These are phyloP conservation scores for Hanleya hanleyi DNA, from an alignment of 2,888 invertebrate genomes.

Conservation along the genomic window DNA sequence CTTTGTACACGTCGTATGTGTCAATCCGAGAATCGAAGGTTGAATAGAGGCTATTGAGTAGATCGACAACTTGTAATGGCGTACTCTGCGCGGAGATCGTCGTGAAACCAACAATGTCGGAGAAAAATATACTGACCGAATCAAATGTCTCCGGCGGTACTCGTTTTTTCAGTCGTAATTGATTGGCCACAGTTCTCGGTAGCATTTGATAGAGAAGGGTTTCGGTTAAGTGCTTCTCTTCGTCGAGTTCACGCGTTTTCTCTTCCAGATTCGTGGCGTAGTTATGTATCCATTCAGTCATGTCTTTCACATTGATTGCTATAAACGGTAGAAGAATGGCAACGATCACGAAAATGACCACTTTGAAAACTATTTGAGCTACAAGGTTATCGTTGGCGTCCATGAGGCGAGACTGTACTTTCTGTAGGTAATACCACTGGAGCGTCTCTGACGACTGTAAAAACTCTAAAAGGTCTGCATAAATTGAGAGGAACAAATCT, in stretches of 20 bases:
- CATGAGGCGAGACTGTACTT: not conserved
- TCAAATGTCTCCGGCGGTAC: constrained; percentile 44
- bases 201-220: constrained; percentile 20
- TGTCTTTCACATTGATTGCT: constrained; percentile 27
- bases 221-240: constrained; percentile 16
- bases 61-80: constrained; percentile 52
- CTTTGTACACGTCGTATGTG: constrained; percentile 61
- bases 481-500: not conserved
- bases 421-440: not conserved
- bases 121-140: constrained; percentile 44
- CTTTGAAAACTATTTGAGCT: not conserved
- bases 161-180: constrained; percentile 36
- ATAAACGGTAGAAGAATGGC: constrained; percentile 15
- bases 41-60: constrained; percentile 57
- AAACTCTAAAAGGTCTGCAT: not conserved
- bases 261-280: constrained; percentile 33
- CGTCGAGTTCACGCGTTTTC: constrained; percentile 1
- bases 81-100: constrained; percentile 40
- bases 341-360: constrained; percentile 18
- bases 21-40: constrained; percentile 57
- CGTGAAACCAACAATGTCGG: constrained; percentile 49
- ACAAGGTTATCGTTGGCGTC: not conserved
- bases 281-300: constrained; percentile 41
- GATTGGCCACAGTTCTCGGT: constrained; percentile 35
- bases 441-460: not conserved